Percentiles rank a stretch among this genome's conserved stretches.
Conservation (phyloP, 2,113 vertebrate genomes). For the Cacatua alba region DNA sequence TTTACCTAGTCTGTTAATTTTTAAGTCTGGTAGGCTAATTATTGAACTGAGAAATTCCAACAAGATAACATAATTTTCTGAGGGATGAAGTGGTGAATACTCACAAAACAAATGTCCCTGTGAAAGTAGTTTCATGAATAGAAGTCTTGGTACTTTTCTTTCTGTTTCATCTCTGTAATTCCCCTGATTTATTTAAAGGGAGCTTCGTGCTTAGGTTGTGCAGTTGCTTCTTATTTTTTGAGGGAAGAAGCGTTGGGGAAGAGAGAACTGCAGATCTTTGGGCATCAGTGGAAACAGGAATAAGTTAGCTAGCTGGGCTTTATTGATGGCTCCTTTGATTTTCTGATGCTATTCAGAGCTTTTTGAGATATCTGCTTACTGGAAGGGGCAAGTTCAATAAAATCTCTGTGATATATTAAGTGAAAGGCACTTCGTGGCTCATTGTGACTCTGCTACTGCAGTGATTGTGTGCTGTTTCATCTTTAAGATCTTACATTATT, state of each 20-base stretch:
- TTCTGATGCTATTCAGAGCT: neutral
- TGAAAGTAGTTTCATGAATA: neutral
- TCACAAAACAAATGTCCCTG: neutral
- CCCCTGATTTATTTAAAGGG: neutral
- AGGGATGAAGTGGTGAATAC: neutral
- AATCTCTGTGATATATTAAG: neutral
- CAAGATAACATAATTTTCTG: neutral
- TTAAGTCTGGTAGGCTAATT: neutral
- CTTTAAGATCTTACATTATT: neutral
- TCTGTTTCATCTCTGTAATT: neutral
- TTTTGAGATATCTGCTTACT: neutral
- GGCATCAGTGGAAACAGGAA: neutral
- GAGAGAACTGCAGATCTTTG: neutral
- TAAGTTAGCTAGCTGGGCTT: neutral
- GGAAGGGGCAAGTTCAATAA: neutral
- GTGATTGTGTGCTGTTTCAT: neutral
- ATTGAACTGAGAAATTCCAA: neutral
- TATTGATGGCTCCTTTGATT: neutral
- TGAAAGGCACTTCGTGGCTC: neutral
- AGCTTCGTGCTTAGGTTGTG: neutral
- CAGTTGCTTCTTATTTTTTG: neutral
- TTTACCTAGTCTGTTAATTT: neutral
- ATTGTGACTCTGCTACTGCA: neutral
- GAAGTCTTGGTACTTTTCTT: neutral
- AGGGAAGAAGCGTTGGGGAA: neutral